Evolutionary conservation across 2,888 invertebrate genomes (phyloP), one percentile per base, ranked within the genome.

Genomic region (Caenorhabditis sp.): DNA sequence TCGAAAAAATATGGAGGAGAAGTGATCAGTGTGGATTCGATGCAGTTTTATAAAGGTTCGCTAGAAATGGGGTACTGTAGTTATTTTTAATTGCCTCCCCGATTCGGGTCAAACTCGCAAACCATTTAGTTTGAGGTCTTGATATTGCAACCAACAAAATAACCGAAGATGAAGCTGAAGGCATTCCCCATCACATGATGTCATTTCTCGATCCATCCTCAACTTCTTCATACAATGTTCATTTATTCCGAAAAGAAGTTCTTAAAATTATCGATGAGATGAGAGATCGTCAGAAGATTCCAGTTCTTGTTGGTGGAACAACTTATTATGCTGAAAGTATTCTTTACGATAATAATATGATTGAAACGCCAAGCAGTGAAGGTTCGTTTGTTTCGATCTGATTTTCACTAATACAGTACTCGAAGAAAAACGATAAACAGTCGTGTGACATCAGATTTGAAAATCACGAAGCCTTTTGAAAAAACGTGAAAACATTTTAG

Each of bases 321-420:
- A 95, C 94, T 89, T 99, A 99, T 89, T 99, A 99, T 88, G 94
- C 99, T 82, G 99, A 99, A 90, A 93, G 95, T 0, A 89, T 99
- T 43, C 90, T 99, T 4, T 99, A 83, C 68, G 69, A 81, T 26
- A 76, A 84, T 37, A 81, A 82, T 62, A 53, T 83, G 1, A 79
- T 84, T 31, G 71, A 73, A 19, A 69, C 71, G 31, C 24, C 10
- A 5, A 19, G 26, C 19, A 26, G 27, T 31, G 50, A 21, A 27
- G 43, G 31, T n/a, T 36, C 3, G n/a, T 43, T 43, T 43, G 43
- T 31, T 31, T 4, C 10, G 4, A 31, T 31, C 31, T 6, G 31
- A 10, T 31, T 31, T 31, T 31, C 31, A 10, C n/a, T n/a, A 36
- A 36, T 8, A 36, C 5, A 36, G 12, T 8, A 36, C 5, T 36